Base-by-base conservation (phyloP, 2,888 invertebrate species). In the Malacosoma neustria region DNA sequence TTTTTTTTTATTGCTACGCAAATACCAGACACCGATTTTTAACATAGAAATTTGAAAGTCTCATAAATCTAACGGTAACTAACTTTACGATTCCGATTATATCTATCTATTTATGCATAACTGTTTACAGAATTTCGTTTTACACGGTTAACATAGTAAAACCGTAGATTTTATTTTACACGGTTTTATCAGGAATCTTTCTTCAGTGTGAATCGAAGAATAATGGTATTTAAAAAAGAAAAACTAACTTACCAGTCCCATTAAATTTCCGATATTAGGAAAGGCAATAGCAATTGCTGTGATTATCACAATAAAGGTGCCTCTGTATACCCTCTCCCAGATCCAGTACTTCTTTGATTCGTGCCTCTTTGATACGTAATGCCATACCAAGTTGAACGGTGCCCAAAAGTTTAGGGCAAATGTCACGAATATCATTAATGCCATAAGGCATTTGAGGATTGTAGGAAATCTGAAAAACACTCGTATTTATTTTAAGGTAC, bases 321-420 rank as follows among this genome's bases (percentile, higher is more conserved):
- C 68, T 44, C 84, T 45, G 43, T 82, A 84, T 0, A 84, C 54
- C 11, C 84, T 52, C 44, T 84, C 82, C 80, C 81, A 84, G 0
- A 82, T 39, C 74, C 77, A 80, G 41, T 77, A 63, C 14, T 50
- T 68, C 30, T 61, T 61, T 0, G 65, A 55, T 3, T 70, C 57
- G 31, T 82, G 75, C 35, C 54, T 70, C 49, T 68, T 69, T 1
- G 70, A 57, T 3, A 82, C 46, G 45, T 85, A 85, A 41, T 74
- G 54, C 84, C 84, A 84, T 1, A 79, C 76, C 11, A 85, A 52
- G 45, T 82, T 81, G 53, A 85, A 85, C 0, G 84, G 84, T 0
- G 81, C 81, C 81, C 81, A 85, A 53, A 76, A 85, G 49, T 82
- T 84, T 0, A 85, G 54, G 0, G 80, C 82, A 9, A 79, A 84